Evolutionary conservation across 2,888 invertebrate genomes (phyloP).

Genomic region (Molanna angustata): DNA sequence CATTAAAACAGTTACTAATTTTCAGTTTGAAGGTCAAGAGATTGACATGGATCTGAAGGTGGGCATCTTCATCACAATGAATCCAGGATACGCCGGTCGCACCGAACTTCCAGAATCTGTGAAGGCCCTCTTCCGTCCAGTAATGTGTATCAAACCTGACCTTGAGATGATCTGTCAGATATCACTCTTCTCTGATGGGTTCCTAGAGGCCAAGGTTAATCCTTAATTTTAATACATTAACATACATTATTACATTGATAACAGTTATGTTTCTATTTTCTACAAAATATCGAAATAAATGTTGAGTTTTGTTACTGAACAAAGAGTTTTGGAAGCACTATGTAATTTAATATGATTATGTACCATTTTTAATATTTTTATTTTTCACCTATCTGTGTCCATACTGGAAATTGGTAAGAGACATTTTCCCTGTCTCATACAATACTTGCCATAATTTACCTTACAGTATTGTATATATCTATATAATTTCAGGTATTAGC

Average conservation of each 20-base stretch:
- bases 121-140: slow-evolving; percentile 87
- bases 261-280: too few relatives aligned
- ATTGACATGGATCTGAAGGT: slow-evolving; percentile 81
- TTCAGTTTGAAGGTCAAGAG: slow-evolving; percentile 79
- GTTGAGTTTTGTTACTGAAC: too few relatives aligned
- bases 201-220: slow-evolving; percentile 77
- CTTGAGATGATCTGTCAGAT: slow-evolving; percentile 89
- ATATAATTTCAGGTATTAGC: slow-evolving; percentile 65
- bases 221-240: not conserved
- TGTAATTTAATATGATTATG: too few relatives aligned
- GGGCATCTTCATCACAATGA: slow-evolving; percentile 94
- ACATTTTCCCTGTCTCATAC: too few relatives aligned
- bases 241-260: too few relatives aligned
- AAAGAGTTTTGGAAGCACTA: too few relatives aligned
- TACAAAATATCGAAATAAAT: too few relatives aligned
- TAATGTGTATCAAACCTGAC: slow-evolving; percentile 90
- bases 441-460: too few relatives aligned
- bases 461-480: too few relatives aligned
- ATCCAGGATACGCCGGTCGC: slow-evolving; percentile 89
- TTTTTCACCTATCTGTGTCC: too few relatives aligned
- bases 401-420: too few relatives aligned
- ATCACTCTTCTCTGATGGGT: slow-evolving; percentile 90
- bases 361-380: too few relatives aligned
- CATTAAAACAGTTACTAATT: slow-evolving; percentile 11
- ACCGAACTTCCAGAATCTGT: slow-evolving; percentile 91